phyloP scores from a whole-genome alignment of 1,140 invertebrate species.

The Bradynema listronoti region DNA sequence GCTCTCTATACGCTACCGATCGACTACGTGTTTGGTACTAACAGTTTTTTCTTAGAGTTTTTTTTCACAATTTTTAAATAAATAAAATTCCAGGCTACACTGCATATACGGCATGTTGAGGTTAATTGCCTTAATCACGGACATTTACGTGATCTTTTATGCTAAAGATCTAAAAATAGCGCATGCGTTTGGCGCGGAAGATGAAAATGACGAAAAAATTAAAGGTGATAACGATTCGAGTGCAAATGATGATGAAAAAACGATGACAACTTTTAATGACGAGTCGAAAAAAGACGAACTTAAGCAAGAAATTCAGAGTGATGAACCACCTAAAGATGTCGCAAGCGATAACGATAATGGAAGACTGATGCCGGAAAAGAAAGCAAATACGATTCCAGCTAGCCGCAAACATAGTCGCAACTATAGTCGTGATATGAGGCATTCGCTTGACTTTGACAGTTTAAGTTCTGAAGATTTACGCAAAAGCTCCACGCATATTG shows the following conservation, averaged over 20 bases:
- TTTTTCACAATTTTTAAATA: too few relatives aligned
- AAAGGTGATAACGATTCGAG: too few relatives aligned
- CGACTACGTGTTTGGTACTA: conserved; percentile 24
- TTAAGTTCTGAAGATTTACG: conserved; percentile 5
- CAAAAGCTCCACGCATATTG: conserved; percentile 20
- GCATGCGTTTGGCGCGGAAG: conserved; percentile 32
- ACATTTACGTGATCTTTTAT: conserved; percentile 50
- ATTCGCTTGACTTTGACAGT: too few relatives aligned
- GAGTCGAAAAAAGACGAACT: too few relatives aligned
- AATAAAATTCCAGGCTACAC: conserved; percentile 43
- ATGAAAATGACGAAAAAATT: conserved; percentile 11
- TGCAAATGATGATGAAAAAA: too few relatives aligned
- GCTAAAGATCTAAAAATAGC: conserved; percentile 49
- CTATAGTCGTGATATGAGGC: background rate
- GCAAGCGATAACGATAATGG: background rate
- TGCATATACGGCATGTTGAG: conserved; percentile 47
- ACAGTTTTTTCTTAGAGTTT: background rate
- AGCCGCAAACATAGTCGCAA: background rate
- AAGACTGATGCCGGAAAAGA: background rate
- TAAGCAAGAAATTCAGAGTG: conserved; percentile 5
- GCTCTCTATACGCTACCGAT: conserved; percentile 39
- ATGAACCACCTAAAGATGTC: background rate
- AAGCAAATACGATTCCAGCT: background rate
- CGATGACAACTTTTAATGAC: too few relatives aligned
- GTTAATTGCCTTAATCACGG: conserved; percentile 46